These are phyloP conservation scores for Chesias legatella DNA, from an alignment of 2,888 invertebrate species.

Conservation along the genomic window DNA sequence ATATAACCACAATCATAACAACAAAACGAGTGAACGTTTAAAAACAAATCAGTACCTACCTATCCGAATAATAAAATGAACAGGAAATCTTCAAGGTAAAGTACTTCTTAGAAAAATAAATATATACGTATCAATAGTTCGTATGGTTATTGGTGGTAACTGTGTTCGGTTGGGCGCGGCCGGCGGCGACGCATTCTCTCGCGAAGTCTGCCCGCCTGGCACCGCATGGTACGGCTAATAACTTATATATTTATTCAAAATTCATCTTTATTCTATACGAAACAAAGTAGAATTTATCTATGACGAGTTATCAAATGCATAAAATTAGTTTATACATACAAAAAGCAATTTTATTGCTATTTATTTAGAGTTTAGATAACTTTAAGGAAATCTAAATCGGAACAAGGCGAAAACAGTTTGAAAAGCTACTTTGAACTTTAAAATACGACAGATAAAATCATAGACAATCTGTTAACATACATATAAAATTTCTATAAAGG, in stretches of 20 bases:
- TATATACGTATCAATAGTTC: slow-evolving; percentile 8
- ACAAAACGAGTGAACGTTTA: background rate
- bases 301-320: background rate
- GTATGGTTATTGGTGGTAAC: slow-evolving; percentile 31
- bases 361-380: slow-evolving; percentile 32
- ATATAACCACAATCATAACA: background rate
- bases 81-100: background rate
- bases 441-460: slow-evolving; percentile 32
- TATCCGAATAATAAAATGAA: no score
- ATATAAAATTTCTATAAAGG: slow-evolving; percentile 11
- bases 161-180: no score
- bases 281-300: slow-evolving; percentile 33
- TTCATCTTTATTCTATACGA: slow-evolving; percentile 27
- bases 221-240: slow-evolving; percentile 58
- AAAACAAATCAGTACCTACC: background rate
- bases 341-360: slow-evolving; percentile 34
- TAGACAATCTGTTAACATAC: slow-evolving; percentile 31
- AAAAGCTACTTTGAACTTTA: slow-evolving; percentile 49
- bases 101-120: slow-evolving; percentile 13
- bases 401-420: slow-evolving; percentile 7
- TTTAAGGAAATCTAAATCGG: slow-evolving; percentile 3
- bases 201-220: slow-evolving; percentile 63
- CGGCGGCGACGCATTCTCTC: slow-evolving; percentile 33
- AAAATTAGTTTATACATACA: slow-evolving; percentile 3
- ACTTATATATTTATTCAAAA: slow-evolving; percentile 26